Percentiles rank a stretch among this genome's conserved stretches.
Evolutionary conservation across 2,113 vertebrate genomes (phyloP).

Genomic region (Lanius ludovicianus): DNA sequence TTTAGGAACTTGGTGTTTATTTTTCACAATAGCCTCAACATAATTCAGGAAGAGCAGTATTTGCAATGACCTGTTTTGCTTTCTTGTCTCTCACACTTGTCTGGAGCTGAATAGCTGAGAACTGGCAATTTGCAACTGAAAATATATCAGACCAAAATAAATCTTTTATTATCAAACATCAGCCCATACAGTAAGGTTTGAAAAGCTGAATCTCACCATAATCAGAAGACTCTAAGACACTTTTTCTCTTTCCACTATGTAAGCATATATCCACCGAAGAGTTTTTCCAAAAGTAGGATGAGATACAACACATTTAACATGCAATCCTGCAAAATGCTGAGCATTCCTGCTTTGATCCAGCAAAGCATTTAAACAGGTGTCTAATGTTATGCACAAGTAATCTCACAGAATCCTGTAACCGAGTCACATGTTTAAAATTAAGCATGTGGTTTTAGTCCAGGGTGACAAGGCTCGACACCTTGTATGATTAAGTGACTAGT

Average conservation of each 20-base stretch:
- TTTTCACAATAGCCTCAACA: not conserved
- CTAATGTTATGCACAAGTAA: constrained; percentile 38
- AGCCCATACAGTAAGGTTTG: not conserved
- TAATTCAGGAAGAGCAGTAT: not conserved
- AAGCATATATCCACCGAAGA: not conserved
- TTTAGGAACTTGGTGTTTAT: not conserved
- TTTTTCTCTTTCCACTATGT: not conserved
- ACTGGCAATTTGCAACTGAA: not conserved
- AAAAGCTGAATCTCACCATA: not conserved
- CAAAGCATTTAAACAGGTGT: constrained; percentile 39
- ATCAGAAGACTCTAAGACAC: accelerated
- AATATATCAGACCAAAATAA: not conserved
- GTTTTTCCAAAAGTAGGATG: not conserved
- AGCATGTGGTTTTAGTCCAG: constrained; percentile 38
- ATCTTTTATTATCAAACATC: not conserved
- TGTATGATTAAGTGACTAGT: constrained; percentile 59
- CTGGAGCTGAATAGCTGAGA: not conserved
- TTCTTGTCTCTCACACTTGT: not conserved
- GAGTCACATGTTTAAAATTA: constrained; percentile 47
- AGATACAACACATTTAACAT: not conserved
- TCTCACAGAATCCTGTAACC: constrained; percentile 31
- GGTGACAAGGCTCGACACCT: constrained; percentile 55
- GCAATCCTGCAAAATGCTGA: not conserved
- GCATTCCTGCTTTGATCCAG: constrained; percentile 49
- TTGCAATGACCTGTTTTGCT: not conserved